Evolutionary conservation across 1,140 invertebrate genomes (phyloP).

Genomic region (Acromyrmex charruanus): DNA sequence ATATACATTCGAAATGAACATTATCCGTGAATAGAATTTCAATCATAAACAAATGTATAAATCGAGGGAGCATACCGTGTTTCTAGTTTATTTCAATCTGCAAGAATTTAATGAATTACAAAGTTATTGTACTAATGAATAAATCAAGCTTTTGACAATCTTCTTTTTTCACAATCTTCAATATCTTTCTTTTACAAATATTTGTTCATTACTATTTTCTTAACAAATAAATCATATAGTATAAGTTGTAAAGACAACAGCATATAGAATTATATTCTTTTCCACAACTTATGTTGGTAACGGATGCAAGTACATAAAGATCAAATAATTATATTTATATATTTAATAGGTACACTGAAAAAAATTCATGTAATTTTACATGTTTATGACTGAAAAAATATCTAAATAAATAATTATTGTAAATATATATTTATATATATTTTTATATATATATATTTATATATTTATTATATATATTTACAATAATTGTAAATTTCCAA

Average conservation of each 20-base stretch:
- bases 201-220: not conserved
- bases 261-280: slow-evolving; percentile 44
- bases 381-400: too few relatives aligned
- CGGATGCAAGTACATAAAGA: slow-evolving; percentile 7
- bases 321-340: slow-evolving; percentile 47
- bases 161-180: not conserved
- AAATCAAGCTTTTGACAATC: not conserved
- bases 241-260: slow-evolving; percentile 39
- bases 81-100: slow-evolving; percentile 9
- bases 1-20: not conserved
- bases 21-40: not conserved
- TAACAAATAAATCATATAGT: slow-evolving; percentile 49
- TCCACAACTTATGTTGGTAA: slow-evolving; percentile 12
- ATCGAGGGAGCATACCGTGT: not conserved
- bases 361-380: too few relatives aligned
- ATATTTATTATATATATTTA: too few relatives aligned
- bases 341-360: slow-evolving; percentile 16
- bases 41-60: not conserved
- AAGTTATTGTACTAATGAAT: slow-evolving; percentile 9
- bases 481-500: too few relatives aligned
- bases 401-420: too few relatives aligned
- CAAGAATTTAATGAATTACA: slow-evolving; percentile 34
- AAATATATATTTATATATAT: too few relatives aligned
- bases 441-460: too few relatives aligned
- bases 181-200: not conserved